phyloP scores from a whole-genome alignment of 2,113 vertebrate genomes.

The Fulmarus glacialis region DNA sequence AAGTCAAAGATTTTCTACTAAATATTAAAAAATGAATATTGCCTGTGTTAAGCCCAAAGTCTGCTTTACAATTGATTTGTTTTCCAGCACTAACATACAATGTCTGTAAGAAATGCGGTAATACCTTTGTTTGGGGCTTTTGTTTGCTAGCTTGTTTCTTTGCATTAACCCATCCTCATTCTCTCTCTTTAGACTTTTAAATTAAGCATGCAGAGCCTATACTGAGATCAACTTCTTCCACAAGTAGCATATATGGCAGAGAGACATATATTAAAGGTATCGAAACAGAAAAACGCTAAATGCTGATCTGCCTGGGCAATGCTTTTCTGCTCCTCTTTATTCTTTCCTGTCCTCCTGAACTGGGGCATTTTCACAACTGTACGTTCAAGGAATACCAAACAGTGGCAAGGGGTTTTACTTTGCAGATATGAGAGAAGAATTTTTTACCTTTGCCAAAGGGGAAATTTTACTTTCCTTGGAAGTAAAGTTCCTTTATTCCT shows the following conservation, averaged over 20 bases:
- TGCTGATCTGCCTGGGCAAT: background rate
- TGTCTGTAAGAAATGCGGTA: background rate
- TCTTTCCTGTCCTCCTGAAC: background rate
- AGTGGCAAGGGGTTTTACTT: background rate
- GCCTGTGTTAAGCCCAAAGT: background rate
- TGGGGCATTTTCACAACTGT: background rate
- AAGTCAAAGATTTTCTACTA: conserved; percentile 50
- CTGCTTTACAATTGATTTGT: background rate
- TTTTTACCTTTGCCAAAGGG: background rate
- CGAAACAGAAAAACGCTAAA: background rate
- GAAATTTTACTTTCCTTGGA: background rate
- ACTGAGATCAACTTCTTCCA: background rate
- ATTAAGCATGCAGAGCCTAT: background rate
- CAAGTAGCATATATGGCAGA: background rate
- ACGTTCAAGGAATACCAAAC: background rate
- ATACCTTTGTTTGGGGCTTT: background rate
- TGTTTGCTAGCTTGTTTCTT: background rate
- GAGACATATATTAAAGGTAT: background rate
- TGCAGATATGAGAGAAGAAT: background rate
- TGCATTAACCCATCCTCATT: background rate
- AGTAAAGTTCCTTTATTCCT: background rate
- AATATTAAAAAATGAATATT: background rate
- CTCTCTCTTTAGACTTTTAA: background rate
- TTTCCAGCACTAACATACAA: background rate
- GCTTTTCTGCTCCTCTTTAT: background rate